Conservation (phyloP, 2,888 invertebrate genomes). For the Tipula confusa region DNA sequence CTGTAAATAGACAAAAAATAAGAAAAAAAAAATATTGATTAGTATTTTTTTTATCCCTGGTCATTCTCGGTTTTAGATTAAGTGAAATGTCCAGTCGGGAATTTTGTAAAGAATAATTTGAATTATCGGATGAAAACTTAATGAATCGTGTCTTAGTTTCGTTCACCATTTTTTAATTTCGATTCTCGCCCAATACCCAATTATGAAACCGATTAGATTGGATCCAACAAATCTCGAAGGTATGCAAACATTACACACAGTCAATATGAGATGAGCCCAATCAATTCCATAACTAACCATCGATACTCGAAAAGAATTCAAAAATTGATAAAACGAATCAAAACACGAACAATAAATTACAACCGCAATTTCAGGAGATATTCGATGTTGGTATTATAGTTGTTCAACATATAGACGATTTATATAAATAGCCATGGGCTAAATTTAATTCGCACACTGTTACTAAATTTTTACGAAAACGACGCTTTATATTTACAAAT, state of each 20-base stretch:
- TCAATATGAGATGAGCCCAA: background rate
- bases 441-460: background rate
- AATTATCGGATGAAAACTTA: background rate
- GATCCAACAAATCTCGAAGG: background rate
- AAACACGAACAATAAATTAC: background rate
- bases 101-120: background rate
- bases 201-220: background rate
- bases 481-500: slow-evolving; percentile 25
- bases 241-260: background rate
- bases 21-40: slow-evolving; percentile 31
- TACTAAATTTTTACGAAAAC: slow-evolving; percentile 25
- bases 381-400: background rate
- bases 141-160: background rate
- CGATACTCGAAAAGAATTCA: too few relatives aligned
- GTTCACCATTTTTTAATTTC: background rate
- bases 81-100: background rate
- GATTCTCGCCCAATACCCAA: background rate
- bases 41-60: slow-evolving; percentile 26
- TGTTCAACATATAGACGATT: background rate
- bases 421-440: background rate
- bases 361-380: background rate
- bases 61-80: background rate
- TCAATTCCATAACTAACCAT: too few relatives aligned
- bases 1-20: slow-evolving; percentile 51
- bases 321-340: background rate